phyloP scores from a whole-genome alignment of 2,888 invertebrate genomes.

The Dicycla oo region DNA sequence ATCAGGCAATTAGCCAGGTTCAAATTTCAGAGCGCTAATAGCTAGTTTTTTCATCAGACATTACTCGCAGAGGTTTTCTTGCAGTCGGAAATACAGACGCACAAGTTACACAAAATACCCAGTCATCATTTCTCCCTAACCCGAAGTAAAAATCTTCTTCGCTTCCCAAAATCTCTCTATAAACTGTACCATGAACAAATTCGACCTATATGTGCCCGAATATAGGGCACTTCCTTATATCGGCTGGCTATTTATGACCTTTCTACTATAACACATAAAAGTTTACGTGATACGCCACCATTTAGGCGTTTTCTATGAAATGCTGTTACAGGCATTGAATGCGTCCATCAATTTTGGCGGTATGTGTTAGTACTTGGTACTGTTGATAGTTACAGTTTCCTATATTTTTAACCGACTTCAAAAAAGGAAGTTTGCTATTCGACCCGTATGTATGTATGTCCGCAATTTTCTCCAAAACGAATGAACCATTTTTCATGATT shows the following conservation, averaged over 20 bases:
- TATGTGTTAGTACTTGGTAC: background rate
- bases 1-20: no score
- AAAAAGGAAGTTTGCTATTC: no score
- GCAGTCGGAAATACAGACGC: background rate
- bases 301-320: constrained; percentile 46
- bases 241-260: constrained; percentile 60
- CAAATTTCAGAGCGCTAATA: background rate
- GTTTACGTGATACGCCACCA: constrained; percentile 50
- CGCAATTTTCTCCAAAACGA: no score
- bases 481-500: no score
- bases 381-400: background rate
- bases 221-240: constrained; percentile 63
- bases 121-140: background rate
- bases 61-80: background rate
- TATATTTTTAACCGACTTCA: background rate
- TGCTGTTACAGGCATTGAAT: constrained; percentile 1
- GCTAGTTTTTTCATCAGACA: background rate
- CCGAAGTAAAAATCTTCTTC: background rate
- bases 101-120: background rate
- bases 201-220: constrained; percentile 45
- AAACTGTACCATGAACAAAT: constrained; percentile 24
- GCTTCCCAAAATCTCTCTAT: constrained; percentile 26
- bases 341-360: constrained; percentile 15
- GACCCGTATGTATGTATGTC: no score
- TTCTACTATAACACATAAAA: constrained; percentile 60